Percentiles rank a stretch among this genome's conserved stretches.
These are phyloP conservation scores for Rhadinocentrus ornatus DNA, from an alignment of 2,797 vertebrate genomes.

Conservation along the genomic window DNA sequence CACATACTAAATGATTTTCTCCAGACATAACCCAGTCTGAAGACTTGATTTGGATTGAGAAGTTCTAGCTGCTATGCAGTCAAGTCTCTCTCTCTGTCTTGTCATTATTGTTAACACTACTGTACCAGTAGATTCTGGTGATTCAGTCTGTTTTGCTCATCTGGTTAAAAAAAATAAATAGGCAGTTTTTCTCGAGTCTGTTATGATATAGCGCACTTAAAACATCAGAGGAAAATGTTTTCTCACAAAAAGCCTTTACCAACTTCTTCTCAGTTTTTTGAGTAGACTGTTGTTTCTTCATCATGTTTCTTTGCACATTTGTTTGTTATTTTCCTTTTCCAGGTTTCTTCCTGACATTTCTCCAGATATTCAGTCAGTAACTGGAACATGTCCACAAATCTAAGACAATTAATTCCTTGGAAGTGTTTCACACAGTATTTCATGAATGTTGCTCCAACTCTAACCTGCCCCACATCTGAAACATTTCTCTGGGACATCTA, in stretches of 20 bases:
- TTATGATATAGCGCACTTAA: too few relatives aligned
- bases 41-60: not conserved
- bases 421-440: not conserved
- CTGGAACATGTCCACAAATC: not conserved
- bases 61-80: too few relatives aligned
- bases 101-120: too few relatives aligned
- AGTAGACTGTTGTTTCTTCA: not conserved
- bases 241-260: not conserved
- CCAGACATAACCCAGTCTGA: not conserved
- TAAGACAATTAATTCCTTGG: not conserved
- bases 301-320: not conserved
- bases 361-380: slow-evolving; percentile 1
- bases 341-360: not conserved
- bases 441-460: too few relatives aligned
- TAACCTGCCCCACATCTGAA: too few relatives aligned
- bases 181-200: too few relatives aligned
- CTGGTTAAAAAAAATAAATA: too few relatives aligned
- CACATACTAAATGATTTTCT: not conserved
- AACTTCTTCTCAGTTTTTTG: not conserved
- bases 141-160: too few relatives aligned
- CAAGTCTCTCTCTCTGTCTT: too few relatives aligned
- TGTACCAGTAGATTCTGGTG: too few relatives aligned
- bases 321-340: not conserved
- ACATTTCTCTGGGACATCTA: too few relatives aligned
- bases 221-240: too few relatives aligned